A percentile compares a stretch with the other conserved stretches of the same genome.
Evolutionary conservation across 2,888 invertebrate species (phyloP).

Genomic region (Microplitis deprimator): DNA sequence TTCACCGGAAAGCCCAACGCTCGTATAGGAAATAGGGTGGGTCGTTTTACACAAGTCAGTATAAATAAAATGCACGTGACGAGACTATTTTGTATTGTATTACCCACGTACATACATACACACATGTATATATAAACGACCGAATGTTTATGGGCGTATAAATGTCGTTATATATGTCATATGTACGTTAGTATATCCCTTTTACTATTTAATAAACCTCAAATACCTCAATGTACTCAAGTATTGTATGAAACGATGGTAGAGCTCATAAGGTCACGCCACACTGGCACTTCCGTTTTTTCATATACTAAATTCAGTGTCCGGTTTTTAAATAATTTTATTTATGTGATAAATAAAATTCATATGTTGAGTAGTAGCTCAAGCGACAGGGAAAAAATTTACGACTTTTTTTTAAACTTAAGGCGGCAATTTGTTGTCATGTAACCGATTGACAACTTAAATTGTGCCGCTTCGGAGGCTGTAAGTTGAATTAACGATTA

Average conservation of each 20-base stretch:
- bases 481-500: too few species aligned
- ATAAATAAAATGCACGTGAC: neutral
- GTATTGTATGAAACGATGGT: neutral
- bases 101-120: neutral
- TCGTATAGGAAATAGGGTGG: neutral
- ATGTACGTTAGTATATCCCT: neutral
- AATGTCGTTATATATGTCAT: neutral
- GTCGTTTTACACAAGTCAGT: neutral
- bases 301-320: neutral
- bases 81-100: neutral
- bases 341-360: neutral
- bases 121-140: neutral
- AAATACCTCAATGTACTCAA: neutral
- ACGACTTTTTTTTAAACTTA: too few species aligned
- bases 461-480: too few species aligned
- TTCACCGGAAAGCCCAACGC: constrained; percentile 1
- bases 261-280: neutral
- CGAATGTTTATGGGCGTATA: neutral
- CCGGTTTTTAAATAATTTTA: neutral
- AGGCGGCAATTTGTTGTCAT: too few species aligned
- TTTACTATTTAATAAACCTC: neutral
- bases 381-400: too few species aligned
- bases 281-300: neutral
- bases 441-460: too few species aligned
- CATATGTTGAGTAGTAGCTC: too few species aligned